phyloP scores from a whole-genome alignment of 2,797 vertebrate genomes.

The Poecile montanus region DNA sequence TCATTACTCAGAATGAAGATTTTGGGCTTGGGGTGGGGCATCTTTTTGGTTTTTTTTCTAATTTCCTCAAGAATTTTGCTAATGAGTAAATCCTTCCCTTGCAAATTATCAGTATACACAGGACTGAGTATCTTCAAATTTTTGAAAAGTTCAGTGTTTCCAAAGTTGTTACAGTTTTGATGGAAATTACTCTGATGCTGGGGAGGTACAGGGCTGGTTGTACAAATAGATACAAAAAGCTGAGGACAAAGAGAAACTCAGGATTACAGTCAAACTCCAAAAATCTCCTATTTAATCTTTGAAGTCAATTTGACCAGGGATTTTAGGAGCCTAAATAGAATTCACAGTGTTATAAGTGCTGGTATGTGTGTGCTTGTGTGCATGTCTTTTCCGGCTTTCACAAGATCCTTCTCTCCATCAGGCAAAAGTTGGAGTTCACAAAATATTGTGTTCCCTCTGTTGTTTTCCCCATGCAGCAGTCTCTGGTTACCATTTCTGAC shows the following conservation, averaged over 20 bases:
- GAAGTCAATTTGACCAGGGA: not conserved
- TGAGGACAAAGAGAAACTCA: not conserved
- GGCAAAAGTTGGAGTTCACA: not conserved
- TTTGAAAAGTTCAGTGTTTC: not conserved
- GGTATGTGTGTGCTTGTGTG: not conserved
- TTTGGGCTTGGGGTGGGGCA: accelerated
- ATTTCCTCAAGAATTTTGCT: not conserved
- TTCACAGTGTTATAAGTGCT: not conserved
- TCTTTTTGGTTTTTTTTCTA: not conserved
- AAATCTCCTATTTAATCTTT: not conserved
- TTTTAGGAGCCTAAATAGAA: not conserved
- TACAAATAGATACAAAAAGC: not conserved
- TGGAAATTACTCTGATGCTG: not conserved
- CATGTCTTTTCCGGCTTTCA: slow-evolving; percentile 9
- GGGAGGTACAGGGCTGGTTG: not conserved
- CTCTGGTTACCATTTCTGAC: slow-evolving; percentile 35
- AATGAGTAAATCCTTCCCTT: not conserved
- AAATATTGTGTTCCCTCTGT: not conserved
- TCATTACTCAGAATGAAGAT: not conserved
- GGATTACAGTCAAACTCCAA: not conserved
- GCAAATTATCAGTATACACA: not conserved
- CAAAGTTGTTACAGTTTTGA: not conserved
- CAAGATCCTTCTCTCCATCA: not conserved
- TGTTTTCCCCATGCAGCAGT: slow-evolving; percentile 34
- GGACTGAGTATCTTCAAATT: not conserved